phyloP scores from a whole-genome alignment of 2,113 vertebrate species.

The Tenebrosternarchus preto region DNA sequence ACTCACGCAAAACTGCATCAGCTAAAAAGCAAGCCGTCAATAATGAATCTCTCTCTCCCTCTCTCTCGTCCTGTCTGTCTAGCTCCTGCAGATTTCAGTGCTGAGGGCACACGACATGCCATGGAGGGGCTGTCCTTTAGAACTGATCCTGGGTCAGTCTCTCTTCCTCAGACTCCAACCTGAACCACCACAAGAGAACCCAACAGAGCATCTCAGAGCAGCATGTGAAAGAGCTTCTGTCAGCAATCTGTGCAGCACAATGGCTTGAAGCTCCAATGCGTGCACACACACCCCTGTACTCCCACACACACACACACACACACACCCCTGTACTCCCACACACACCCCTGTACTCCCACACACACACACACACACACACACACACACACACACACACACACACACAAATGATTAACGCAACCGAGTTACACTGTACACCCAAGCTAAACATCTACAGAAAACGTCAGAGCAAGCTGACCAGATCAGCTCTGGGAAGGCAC shows the following conservation, averaged over 20 bases:
- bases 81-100: conserved; percentile 23
- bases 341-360: not conserved
- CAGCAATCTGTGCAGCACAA: not conserved
- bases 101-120: not conserved
- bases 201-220: not conserved
- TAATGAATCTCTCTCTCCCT: conserved; percentile 54
- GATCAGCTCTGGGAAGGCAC: conserved; percentile 6
- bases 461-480: not conserved
- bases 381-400: conserved; percentile 5
- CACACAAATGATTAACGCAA: not conserved
- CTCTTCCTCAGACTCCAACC: not conserved
- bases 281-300: no score
- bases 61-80: no score
- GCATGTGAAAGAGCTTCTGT: not conserved
- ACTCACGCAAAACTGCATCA: conserved; percentile 15
- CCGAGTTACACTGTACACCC: conserved; percentile 1
- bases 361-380: not conserved
- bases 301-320: conserved; percentile 1
- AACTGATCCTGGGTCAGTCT: not conserved
- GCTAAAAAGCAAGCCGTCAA: conserved; percentile 62
- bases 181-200: not conserved
- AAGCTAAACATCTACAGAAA: conserved; percentile 17
- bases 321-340: not conserved
- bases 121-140: not conserved
- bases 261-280: not conserved